Conservation (phyloP, 2,797 vertebrate species). For the Argya squamiceps region DNA sequence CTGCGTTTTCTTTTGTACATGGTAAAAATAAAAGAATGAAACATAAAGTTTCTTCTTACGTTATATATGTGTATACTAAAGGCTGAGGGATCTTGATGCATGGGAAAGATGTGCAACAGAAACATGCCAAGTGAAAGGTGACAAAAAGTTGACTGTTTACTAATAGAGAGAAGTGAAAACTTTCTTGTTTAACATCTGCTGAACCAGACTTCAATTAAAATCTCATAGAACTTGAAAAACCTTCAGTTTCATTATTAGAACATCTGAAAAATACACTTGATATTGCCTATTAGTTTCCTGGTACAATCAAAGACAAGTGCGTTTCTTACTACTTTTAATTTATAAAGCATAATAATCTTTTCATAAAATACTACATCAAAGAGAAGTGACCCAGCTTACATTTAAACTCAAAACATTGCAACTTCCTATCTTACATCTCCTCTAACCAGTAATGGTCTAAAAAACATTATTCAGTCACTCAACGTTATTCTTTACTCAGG, state of each 20-base stretch:
- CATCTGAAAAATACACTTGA: neutral
- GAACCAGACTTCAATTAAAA: neutral
- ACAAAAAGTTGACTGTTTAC: neutral
- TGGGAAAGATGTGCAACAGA: neutral
- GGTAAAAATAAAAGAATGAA: neutral
- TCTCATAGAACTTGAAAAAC: neutral
- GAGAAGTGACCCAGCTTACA: neutral
- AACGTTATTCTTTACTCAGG: neutral
- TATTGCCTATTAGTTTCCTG: neutral
- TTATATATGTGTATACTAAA: neutral
- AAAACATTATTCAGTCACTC: neutral
- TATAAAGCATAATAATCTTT: neutral
- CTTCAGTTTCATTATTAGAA: neutral
- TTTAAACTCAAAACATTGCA: neutral
- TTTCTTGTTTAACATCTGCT: neutral
- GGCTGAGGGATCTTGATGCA: neutral
- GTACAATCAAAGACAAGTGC: neutral
- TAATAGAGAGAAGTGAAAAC: neutral
- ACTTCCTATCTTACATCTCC: neutral
- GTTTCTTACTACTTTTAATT: neutral
- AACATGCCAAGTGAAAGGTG: neutral
- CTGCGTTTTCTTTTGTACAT: accelerated
- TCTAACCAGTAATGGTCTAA: neutral
- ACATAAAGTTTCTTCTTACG: neutral
- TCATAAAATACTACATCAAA: neutral